Conservation (phyloP, 1,140 invertebrate genomes). For the Calephelis nemesis region DNA sequence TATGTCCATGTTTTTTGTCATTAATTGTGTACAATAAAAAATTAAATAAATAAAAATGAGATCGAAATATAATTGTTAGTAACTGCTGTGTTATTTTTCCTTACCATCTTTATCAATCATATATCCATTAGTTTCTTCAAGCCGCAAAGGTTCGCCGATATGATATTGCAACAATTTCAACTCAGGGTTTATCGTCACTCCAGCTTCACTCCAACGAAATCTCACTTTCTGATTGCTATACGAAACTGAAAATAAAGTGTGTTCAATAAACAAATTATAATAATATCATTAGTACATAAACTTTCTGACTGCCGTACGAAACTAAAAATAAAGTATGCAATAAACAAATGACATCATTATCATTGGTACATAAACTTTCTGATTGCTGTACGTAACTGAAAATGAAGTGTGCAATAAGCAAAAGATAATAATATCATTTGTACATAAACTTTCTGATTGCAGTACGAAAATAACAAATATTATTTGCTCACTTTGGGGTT, state of each 20-base stretch:
- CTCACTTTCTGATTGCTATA: conserved; percentile 87
- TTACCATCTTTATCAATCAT: conserved; percentile 86
- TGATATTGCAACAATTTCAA: conserved; percentile 88
- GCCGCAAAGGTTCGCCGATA: conserved; percentile 83
- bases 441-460: conserved; percentile 82
- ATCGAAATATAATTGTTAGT: no score
- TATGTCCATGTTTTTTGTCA: no score
- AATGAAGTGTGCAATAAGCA: conserved; percentile 26
- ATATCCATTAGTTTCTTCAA: conserved; percentile 85
- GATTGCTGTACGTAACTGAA: conserved; percentile 87
- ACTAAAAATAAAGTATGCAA: conserved; percentile 75
- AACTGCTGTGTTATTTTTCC: background rate
- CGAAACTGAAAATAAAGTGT: conserved; percentile 81
- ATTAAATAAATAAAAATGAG: no score
- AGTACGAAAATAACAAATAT: no score
- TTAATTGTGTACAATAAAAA: no score
- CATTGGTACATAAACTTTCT: conserved; percentile 77
- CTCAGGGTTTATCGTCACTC: conserved; percentile 88
- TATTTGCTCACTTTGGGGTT: no score
- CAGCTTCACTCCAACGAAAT: conserved; percentile 83
- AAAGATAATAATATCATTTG: no score
- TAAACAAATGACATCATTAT: no score
- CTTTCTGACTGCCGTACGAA: conserved; percentile 87
- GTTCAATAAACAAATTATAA: background rate
- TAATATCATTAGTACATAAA: conserved; percentile 38